Percentiles rank a stretch among this genome's conserved stretches.
Conservation (phyloP, 37 sponge, comb jelly and placozoan species). For the Petrosia ficiformis region DNA sequence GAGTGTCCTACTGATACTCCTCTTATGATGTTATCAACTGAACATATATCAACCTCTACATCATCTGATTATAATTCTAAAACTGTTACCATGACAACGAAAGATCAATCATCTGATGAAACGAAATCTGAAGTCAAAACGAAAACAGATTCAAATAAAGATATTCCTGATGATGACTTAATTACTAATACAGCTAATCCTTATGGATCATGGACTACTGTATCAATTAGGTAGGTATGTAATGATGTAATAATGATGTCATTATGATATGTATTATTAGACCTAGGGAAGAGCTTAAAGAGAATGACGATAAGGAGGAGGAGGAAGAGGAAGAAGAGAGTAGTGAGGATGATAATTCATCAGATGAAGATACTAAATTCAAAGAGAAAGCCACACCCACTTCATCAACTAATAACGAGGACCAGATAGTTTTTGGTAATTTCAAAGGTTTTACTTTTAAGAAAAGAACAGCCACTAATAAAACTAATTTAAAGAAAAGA, state of each 20-base stretch:
- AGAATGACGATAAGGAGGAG: constrained; percentile 6
- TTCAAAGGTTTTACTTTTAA: constrained; percentile 74
- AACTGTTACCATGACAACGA: no score
- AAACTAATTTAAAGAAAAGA: constrained; percentile 60
- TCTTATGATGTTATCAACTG: no score
- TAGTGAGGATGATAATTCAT: neutral
- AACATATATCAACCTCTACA: no score
- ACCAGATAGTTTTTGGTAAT: constrained; percentile 4
- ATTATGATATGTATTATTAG: neutral
- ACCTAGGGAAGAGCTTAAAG: constrained; percentile 8
- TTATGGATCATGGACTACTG: constrained; percentile 68
- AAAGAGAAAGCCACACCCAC: constrained; percentile 52
- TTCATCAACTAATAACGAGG: neutral
- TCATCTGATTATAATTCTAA: neutral
- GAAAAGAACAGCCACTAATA: constrained; percentile 36
- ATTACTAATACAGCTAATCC: constrained; percentile 31
- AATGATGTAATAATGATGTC: neutral
- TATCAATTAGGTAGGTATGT: constrained; percentile 30
- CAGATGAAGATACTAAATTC: constrained; percentile 38
- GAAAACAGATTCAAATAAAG: neutral
- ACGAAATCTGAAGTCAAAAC: neutral
- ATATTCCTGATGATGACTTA: no score
- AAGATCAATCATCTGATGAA: no score
- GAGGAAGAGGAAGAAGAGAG: constrained; percentile 22
- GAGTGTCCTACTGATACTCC: constrained; percentile 40